Percentiles rank a stretch among this genome's conserved stretches.
phyloP scores from a whole-genome alignment of 2,888 invertebrate species.

The Drosophila nr. perissopoda region DNA sequence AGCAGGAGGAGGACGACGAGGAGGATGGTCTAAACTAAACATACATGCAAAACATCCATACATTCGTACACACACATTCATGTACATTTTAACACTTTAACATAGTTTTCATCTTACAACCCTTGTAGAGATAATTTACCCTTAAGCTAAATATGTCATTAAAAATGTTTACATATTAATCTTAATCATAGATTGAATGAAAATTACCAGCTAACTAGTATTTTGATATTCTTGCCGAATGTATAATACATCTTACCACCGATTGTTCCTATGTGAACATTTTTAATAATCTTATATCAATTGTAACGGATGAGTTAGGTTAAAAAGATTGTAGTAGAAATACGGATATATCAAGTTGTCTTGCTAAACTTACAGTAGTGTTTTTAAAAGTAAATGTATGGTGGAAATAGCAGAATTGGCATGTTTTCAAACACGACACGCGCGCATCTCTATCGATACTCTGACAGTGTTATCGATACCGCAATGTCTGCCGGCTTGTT shows the following conservation, averaged over 20 bases:
- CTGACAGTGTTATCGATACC: conserved; percentile 28
- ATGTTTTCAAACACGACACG: conserved; percentile 14
- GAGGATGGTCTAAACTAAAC: conserved; percentile 52
- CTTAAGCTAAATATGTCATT: conserved; percentile 31
- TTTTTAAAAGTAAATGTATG: background rate
- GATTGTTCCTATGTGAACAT: background rate
- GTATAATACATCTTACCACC: conserved; percentile 1
- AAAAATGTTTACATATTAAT: conserved; percentile 35
- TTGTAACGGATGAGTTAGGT: background rate
- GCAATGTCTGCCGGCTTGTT: conserved; percentile 53
- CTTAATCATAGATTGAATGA: conserved; percentile 12
- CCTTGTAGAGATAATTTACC: conserved; percentile 31
- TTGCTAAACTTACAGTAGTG: background rate
- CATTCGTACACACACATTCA: conserved; percentile 18
- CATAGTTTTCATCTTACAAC: conserved; percentile 14
- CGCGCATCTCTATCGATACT: conserved; percentile 28
- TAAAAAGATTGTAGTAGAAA: background rate
- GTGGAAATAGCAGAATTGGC: background rate
- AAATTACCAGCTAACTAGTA: background rate
- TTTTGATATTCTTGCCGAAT: background rate
- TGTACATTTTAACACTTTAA: conserved; percentile 34
- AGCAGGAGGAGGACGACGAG: conserved; percentile 62
- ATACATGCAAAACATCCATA: conserved; percentile 12
- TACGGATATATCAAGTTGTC: background rate
- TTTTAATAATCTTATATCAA: background rate